Percentiles rank a stretch among this genome's conserved stretches.
Evolutionary conservation across 2,797 vertebrate genomes (phyloP).

Genomic region (Galago senegalensis): DNA sequence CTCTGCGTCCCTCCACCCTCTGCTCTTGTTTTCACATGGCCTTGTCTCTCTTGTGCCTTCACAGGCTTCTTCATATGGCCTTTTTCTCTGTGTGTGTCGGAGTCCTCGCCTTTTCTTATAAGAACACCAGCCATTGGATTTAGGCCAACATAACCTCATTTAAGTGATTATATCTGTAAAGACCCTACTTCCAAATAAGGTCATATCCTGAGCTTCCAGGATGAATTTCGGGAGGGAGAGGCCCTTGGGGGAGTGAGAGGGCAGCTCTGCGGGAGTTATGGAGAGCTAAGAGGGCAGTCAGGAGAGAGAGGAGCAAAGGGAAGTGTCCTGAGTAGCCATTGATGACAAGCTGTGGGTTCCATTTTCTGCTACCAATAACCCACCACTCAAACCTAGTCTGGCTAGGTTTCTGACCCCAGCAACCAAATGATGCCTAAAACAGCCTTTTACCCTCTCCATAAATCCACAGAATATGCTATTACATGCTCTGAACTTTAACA

Average conservation of each 20-base stretch:
- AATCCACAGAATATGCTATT: not conserved
- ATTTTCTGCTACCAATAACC: not conserved
- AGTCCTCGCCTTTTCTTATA: slow-evolving; percentile 7
- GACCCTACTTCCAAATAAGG: slow-evolving; percentile 34
- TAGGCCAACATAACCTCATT: slow-evolving; percentile 22
- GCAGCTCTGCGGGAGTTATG: not conserved
- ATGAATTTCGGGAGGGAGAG: not conserved
- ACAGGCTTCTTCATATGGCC: not conserved
- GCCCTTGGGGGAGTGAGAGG: not conserved
- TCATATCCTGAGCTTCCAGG: not conserved
- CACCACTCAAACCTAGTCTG: not conserved
- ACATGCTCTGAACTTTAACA: not conserved
- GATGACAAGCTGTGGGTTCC: not conserved
- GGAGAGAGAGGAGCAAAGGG: not conserved
- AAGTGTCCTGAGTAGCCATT: not conserved
- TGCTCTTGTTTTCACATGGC: not conserved
- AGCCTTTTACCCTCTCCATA: not conserved
- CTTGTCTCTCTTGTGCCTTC: not conserved
- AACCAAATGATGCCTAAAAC: not conserved
- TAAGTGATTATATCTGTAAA: slow-evolving; percentile 11
- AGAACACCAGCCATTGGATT: slow-evolving; percentile 9
- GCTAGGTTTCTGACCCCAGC: not conserved
- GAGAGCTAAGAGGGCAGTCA: not conserved
- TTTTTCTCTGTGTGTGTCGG: not conserved
- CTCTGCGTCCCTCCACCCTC: not conserved